Percentiles rank a stretch among this genome's conserved stretches.
These are phyloP conservation scores for Capitella teleta DNA, from an alignment of 1,140 invertebrate genomes.

Conservation along the genomic window DNA sequence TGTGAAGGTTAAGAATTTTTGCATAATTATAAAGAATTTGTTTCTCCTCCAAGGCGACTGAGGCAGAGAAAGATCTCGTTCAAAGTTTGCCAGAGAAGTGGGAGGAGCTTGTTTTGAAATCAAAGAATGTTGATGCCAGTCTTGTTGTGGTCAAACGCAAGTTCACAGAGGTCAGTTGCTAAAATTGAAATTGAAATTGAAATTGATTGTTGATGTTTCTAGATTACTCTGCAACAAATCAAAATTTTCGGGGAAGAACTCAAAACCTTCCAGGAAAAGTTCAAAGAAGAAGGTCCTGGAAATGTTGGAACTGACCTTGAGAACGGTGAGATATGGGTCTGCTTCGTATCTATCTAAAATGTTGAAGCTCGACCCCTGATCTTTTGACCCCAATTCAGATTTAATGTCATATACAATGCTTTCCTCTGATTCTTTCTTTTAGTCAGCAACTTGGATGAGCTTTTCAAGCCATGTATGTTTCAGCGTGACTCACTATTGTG, in stretches of 20 bases:
- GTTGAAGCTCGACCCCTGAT: too few relatives aligned
- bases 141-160: constrained; percentile 45
- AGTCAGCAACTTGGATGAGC: too few relatives aligned
- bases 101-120: constrained; percentile 36
- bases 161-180: constrained; percentile 54
- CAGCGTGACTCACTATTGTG: too few relatives aligned
- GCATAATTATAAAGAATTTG: too few relatives aligned
- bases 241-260: constrained; percentile 56
- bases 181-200: not conserved
- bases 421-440: too few relatives aligned
- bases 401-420: too few relatives aligned
- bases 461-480: too few relatives aligned
- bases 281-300: constrained; percentile 61
- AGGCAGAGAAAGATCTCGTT: constrained; percentile 29
- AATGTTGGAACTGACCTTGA: constrained; percentile 65
- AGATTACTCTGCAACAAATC: constrained; percentile 51
- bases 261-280: constrained; percentile 58
- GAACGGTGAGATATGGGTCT: constrained; percentile 47
- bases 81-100: constrained; percentile 30
- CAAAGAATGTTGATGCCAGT: constrained; percentile 40
- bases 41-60: constrained; percentile 22
- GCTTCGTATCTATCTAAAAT: too few relatives aligned
- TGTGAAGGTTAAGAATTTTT: too few relatives aligned
- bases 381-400: too few relatives aligned
- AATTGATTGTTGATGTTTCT: not conserved